Base-by-base conservation (phyloP, 2,888 invertebrate species). In the Lasiommata megera region DNA sequence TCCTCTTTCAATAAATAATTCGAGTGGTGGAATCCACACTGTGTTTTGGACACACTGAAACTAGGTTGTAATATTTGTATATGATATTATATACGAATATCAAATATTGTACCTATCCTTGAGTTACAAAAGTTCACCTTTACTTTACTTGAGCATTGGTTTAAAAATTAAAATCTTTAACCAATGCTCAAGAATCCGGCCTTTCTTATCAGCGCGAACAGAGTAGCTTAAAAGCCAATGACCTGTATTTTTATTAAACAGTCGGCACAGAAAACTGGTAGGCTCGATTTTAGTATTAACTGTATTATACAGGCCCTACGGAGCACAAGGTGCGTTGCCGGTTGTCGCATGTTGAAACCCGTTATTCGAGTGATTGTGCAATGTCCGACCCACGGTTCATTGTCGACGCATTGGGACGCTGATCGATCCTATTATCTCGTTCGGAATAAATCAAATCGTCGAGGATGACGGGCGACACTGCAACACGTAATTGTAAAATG, bases 341-440 rank as follows among this genome's bases (percentile, higher is more conserved):
- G 50, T 52, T 65, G 72, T 72, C 70, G 69, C 71, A 57, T 83
- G 79, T 79, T 70, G 80, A 77, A 82, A 83, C 73, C 71, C 67
- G 75, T 77, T 75, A 75, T 70, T 71, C 69, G 67, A 67, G 76
- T 66, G 73, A 74, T 88, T 84, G 81, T 75, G 83, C 71, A 85
- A 88, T 67, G 62, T 48, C 60, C 82, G 79, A 76, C 80, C 80
- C 78, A 80, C 84, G 73, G 80, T 80, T 84, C 82, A 81, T 83
- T 84, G 86, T 83, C 79, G 76, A 71, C 71, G 67, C 74, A 79
- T 74, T 78, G 77, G 69, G 75, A 78, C 69, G 73, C 77, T 66
- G 69, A 74, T 80, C 76, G 75, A 79, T 78, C 73, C 77, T 73
- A 82, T 82, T 82, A 77, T 79, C 74, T 69, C 66, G 67, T 67